A percentile compares a stretch with the other conserved stretches of the same genome.
These are phyloP conservation scores for Ceratosolen solmsi DNA, from an alignment of 1,140 invertebrate species.

Conservation along the genomic window DNA sequence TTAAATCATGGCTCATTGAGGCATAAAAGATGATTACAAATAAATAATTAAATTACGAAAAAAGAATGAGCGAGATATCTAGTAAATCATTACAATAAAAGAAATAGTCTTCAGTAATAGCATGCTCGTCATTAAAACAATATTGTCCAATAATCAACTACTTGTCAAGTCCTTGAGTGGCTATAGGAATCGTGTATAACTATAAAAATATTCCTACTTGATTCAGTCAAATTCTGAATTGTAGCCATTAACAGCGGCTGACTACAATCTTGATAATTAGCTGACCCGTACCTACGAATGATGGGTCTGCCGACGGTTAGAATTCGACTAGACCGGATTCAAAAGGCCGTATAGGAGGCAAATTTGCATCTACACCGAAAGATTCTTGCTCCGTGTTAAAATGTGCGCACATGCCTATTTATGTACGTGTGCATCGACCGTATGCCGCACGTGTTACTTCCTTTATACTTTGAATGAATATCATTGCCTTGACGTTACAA, in stretches of 20 bases:
- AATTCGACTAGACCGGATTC: neutral
- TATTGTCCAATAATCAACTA: neutral
- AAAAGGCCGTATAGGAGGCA: neutral
- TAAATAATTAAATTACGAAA: neutral
- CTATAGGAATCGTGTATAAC: neutral
- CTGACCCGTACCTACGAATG: neutral
- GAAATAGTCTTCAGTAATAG: neutral
- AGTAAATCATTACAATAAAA: neutral
- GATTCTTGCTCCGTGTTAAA: neutral
- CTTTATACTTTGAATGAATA: neutral
- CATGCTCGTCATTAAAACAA: neutral
- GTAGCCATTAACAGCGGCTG: neutral
- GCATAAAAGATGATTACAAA: neutral
- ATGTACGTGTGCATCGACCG: neutral
- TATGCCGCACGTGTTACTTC: neutral
- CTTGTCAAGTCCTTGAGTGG: conserved; percentile 1
- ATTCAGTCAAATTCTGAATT: conserved; percentile 4
- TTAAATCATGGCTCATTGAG: too few relatives aligned
- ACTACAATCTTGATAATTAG: conserved; percentile 21
- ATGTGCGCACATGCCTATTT: neutral
- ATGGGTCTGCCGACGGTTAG: neutral
- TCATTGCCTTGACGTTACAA: conserved; percentile 8
- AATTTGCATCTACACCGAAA: neutral
- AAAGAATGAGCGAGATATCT: neutral
- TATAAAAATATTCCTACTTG: conserved; percentile 8